Base-by-base conservation (phyloP, 2,113 vertebrate genomes). In the Triplophysa rosa region DNA sequence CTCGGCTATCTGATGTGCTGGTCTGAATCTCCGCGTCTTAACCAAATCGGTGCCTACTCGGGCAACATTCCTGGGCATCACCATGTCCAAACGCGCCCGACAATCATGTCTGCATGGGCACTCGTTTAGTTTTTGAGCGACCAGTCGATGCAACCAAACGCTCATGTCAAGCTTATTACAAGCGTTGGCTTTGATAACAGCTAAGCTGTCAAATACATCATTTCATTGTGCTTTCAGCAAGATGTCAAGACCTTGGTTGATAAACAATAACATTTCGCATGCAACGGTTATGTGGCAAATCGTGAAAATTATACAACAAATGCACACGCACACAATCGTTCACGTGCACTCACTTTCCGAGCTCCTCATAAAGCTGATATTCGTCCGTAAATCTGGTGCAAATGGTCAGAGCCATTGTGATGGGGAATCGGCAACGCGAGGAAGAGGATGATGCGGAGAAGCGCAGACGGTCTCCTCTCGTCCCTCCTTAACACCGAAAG, bases 361-460 rank as follows among this genome's bases (percentile, higher is more conserved):
- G 96, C 95, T 98, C 97, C 90, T 98, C 97, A 90, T 96, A 97
- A 70, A 98, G 96, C 94, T 98, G 96, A 79, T 98, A 98, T 90
- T 98, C 97, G 84, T 98, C 96, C 61, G 96, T 98, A 87, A 98
- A 98, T 82, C 97, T 92, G 89, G 97, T 98, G 93, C 97, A 98
- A 92, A 96, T 92, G 61, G 95, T 91, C 78, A 97, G 93, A 85
- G 96, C 96, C 95, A 97, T 97, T 84, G 89, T 90, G 90, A 71
- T 84, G 82, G 40, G 52, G 26, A 66, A 68, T 47, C 19, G 72
- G 67, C 26, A 62, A 56, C 33, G 56, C 83, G 72, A 74, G 85
- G 86, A 67, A 59, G 64, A 67, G 62, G 74, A 65, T 26, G 61
- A 66, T 71, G 78, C 67, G 61, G 26, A 40, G 69, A 69, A 49